These are phyloP conservation scores for Poecilia wingei DNA, from an alignment of 2,797 vertebrate species.

Conservation along the genomic window DNA sequence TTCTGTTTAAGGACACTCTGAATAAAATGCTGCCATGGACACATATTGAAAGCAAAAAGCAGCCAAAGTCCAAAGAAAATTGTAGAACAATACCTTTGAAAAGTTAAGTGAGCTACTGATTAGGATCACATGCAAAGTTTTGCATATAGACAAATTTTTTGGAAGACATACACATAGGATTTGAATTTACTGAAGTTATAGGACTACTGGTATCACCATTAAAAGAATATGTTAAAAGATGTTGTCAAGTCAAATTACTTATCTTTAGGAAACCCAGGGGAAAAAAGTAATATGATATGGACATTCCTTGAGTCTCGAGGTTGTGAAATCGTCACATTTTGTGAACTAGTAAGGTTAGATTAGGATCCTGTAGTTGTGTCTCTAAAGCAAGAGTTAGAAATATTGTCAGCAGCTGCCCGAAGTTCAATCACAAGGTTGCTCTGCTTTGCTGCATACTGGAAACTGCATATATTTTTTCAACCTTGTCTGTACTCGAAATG, in stretches of 20 bases:
- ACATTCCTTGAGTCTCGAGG: conserved; percentile 14
- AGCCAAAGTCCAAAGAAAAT: background rate
- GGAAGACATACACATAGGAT: background rate
- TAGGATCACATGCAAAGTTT: background rate
- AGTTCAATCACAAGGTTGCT: conserved; percentile 20
- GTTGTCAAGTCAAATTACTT: background rate
- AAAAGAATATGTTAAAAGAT: background rate
- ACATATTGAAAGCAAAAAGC: background rate
- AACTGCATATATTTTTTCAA: conserved; percentile 23
- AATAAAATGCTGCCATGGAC: background rate
- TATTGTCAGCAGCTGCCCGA: conserved; percentile 31
- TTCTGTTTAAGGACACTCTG: background rate
- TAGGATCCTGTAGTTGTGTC: conserved; percentile 20
- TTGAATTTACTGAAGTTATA: background rate
- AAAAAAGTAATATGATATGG: background rate
- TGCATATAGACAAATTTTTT: background rate
- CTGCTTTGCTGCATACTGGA: conserved; percentile 7
- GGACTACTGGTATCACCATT: background rate
- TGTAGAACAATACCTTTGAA: background rate
- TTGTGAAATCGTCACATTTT: conserved; percentile 21
- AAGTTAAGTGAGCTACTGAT: background rate
- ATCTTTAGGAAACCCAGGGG: background rate
- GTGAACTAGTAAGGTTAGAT: conserved; percentile 22
- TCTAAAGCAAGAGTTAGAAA: conserved; percentile 40
- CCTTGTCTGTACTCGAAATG: conserved; percentile 32